Conservation (phyloP, 2,113 vertebrate genomes). For the Pica pica region DNA sequence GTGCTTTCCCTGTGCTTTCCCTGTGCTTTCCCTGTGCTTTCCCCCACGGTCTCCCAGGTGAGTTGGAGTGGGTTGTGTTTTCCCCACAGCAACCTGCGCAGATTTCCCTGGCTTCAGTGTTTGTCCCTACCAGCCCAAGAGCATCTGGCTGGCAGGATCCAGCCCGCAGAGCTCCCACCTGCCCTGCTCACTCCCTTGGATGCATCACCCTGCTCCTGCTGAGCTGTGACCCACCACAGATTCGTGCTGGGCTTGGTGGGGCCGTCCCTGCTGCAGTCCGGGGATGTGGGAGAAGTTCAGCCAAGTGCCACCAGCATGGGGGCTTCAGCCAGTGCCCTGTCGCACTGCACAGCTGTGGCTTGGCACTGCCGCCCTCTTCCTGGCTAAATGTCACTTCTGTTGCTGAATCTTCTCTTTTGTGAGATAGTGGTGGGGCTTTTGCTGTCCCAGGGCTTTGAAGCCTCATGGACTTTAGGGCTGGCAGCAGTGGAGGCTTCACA, state of each 20-base stretch:
- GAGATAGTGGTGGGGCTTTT: background rate
- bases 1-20: background rate
- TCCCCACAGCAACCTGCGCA: background rate
- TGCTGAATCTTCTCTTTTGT: background rate
- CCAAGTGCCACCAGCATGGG: fast-evolving
- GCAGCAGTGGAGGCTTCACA: background rate
- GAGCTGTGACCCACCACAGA: background rate
- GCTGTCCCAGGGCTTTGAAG: background rate
- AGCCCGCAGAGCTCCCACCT: background rate
- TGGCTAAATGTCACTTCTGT: background rate
- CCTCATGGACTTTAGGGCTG: background rate
- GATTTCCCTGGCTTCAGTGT: background rate
- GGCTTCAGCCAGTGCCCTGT: background rate
- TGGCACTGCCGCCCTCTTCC: background rate
- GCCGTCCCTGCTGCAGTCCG: background rate
- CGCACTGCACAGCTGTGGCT: background rate
- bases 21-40: background rate
- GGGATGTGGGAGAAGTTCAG: background rate
- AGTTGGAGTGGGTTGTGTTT: background rate
- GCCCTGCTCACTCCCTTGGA: background rate
- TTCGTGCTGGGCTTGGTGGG: fast-evolving
- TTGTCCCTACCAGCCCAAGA: background rate
- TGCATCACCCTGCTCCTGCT: background rate
- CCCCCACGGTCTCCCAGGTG: fast-evolving
- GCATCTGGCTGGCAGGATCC: background rate